Conservation (phyloP, 2,113 vertebrate species). For the Ophthalmolycus amberensis region DNA sequence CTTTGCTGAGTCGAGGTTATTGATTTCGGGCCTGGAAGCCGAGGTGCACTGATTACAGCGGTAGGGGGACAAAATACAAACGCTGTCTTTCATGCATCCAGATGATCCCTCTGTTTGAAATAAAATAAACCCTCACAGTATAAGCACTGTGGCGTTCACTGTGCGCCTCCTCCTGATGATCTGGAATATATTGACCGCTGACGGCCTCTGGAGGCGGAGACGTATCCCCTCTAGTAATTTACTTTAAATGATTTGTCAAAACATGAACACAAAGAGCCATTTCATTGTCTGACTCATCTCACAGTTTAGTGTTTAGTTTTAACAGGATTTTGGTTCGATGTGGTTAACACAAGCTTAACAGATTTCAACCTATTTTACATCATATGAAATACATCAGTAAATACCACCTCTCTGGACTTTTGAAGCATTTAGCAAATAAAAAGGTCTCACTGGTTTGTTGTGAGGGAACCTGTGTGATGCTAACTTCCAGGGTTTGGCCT, state of each 20-base stretch:
- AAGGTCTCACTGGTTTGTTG: no score
- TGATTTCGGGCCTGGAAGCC: constrained; percentile 60
- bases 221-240: neutral
- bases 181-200: constrained; percentile 28
- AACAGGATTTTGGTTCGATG: neutral
- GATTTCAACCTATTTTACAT: neutral
- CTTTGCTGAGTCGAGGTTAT: constrained; percentile 58
- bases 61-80: constrained; percentile 17
- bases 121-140: constrained; percentile 6
- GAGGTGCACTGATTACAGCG: constrained; percentile 40
- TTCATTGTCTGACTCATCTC: neutral
- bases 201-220: neutral
- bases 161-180: constrained; percentile 23
- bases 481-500: no score
- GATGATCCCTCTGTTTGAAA: constrained; percentile 21
- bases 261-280: neutral
- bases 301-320: neutral
- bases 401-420: no score
- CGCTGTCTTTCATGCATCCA: constrained; percentile 3
- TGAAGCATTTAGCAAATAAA: no score
- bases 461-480: no score
- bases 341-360: no score
- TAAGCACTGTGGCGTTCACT: neutral
- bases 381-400: no score
- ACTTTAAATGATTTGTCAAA: neutral